phyloP scores from a whole-genome alignment of 2,797 vertebrate genomes.

The Hydrocynus forskahlii region DNA sequence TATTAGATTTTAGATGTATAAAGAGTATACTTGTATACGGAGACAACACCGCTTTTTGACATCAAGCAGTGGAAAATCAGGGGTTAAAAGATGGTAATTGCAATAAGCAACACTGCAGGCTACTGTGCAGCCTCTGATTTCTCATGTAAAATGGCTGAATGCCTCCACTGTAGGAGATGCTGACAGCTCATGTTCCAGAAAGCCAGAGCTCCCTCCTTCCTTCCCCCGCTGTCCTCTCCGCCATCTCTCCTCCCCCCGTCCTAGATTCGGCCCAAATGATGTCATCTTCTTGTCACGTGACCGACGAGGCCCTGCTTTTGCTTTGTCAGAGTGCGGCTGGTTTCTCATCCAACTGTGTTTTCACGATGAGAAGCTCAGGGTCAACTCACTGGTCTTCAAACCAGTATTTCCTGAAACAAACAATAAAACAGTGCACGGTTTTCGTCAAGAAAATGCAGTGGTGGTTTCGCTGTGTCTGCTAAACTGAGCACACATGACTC shows the following conservation, averaged over 20 bases:
- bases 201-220: too few relatives aligned
- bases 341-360: constrained; percentile 5
- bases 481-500: constrained; percentile 20
- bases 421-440: too few relatives aligned
- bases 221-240: constrained; percentile 20
- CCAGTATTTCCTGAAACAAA: background rate
- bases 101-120: too few relatives aligned
- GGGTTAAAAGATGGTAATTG: too few relatives aligned
- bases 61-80: too few relatives aligned
- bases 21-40: too few relatives aligned
- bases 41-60: too few relatives aligned
- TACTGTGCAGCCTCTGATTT: background rate
- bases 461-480: background rate
- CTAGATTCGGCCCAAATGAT: constrained; percentile 76
- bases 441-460: background rate
- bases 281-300: constrained; percentile 75
- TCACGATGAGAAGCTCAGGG: background rate
- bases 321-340: constrained; percentile 27
- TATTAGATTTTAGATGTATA: too few relatives aligned
- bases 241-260: constrained; percentile 68
- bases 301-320: constrained; percentile 41
- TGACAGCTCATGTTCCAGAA: constrained; percentile 23
- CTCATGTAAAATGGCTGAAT: constrained; percentile 31
- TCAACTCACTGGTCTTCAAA: background rate
- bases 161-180: constrained; percentile 25